Percentiles rank a stretch among this genome's conserved stretches.
Conservation (phyloP, 2,888 invertebrate species). For the Pterostichus niger region DNA sequence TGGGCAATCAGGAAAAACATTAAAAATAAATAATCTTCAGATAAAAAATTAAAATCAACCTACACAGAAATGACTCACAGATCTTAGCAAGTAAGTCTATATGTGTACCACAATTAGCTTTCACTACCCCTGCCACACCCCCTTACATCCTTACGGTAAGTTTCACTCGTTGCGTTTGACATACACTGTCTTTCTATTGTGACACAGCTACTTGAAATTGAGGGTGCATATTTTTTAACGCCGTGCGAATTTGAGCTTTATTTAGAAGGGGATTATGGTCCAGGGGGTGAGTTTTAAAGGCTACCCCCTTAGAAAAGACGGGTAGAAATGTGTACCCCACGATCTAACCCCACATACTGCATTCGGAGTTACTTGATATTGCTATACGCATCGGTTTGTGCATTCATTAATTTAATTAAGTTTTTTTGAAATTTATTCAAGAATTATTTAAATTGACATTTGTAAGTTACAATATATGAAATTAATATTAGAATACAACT, state of each 20-base stretch:
- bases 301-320: slow-evolving; percentile 39
- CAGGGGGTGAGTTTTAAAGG: slow-evolving; percentile 33
- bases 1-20: slow-evolving; percentile 52
- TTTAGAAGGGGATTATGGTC: slow-evolving; percentile 11
- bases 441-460: too few relatives aligned
- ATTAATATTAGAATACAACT: too few relatives aligned
- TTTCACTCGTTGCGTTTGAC: background rate
- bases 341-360: slow-evolving; percentile 53
- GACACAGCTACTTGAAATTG: slow-evolving; percentile 32
- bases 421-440: slow-evolving; percentile 15
- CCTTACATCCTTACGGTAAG: slow-evolving; percentile 6
- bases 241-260: slow-evolving; percentile 45
- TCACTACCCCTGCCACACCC: background rate
- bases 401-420: slow-evolving; percentile 41
- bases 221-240: slow-evolving; percentile 57
- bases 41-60: slow-evolving; percentile 60
- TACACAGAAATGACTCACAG: slow-evolving; percentile 53
- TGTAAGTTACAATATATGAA: too few relatives aligned
- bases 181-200: slow-evolving; percentile 33
- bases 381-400: background rate
- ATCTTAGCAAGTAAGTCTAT: slow-evolving; percentile 43
- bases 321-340: slow-evolving; percentile 30
- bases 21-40: slow-evolving; percentile 47
- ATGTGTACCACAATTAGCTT: slow-evolving; percentile 40
- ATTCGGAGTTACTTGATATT: slow-evolving; percentile 44